Percentiles rank a stretch among this genome's conserved stretches.
Evolutionary conservation across 1,140 invertebrate genomes (phyloP).

Genomic region (Zeugodacus cucurbitae): DNA sequence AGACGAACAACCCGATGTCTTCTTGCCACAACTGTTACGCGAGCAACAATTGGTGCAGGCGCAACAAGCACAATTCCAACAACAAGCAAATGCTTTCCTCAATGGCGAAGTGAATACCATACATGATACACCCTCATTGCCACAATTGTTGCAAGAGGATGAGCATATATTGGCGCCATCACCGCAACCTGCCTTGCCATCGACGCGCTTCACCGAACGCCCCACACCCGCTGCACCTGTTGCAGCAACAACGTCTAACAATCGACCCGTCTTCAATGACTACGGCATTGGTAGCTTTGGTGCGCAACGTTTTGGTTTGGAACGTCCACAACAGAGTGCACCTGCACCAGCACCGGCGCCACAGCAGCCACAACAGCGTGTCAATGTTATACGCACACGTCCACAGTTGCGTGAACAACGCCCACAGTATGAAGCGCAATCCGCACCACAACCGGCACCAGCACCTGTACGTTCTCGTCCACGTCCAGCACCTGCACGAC

Average conservation of each 20-base stretch:
- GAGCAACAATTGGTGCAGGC: slow-evolving; percentile 64
- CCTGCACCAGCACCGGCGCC: slow-evolving; percentile 25
- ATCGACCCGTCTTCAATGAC: slow-evolving; percentile 57
- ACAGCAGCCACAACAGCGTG: slow-evolving; percentile 33
- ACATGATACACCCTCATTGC: slow-evolving; percentile 63
- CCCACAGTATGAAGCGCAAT: slow-evolving; percentile 52
- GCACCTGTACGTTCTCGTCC: slow-evolving; percentile 50
- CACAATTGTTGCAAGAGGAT: slow-evolving; percentile 64
- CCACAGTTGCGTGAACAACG: slow-evolving; percentile 26
- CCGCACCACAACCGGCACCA: slow-evolving; percentile 38
- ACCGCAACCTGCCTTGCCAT: slow-evolving; percentile 48
- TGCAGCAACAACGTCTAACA: slow-evolving; percentile 41
- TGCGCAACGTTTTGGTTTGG: slow-evolving; percentile 51
- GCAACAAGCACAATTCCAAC: slow-evolving; percentile 67
- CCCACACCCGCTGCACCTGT: slow-evolving; percentile 47
- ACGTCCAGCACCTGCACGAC: slow-evolving; percentile 58
- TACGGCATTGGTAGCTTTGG: slow-evolving; percentile 59
- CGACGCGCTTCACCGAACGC: slow-evolving; percentile 64
- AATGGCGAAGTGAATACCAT: slow-evolving; percentile 62
- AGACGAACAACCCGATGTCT: slow-evolving; percentile 64
- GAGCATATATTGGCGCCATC: slow-evolving; percentile 65
- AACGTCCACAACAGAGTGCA: slow-evolving; percentile 45
- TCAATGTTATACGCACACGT: slow-evolving; percentile 37
- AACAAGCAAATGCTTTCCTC: slow-evolving; percentile 57
- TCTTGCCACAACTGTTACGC: slow-evolving; percentile 55